These are phyloP conservation scores for Pseudocheirus occidentalis DNA, from an alignment of 2,797 vertebrate species.

Conservation along the genomic window DNA sequence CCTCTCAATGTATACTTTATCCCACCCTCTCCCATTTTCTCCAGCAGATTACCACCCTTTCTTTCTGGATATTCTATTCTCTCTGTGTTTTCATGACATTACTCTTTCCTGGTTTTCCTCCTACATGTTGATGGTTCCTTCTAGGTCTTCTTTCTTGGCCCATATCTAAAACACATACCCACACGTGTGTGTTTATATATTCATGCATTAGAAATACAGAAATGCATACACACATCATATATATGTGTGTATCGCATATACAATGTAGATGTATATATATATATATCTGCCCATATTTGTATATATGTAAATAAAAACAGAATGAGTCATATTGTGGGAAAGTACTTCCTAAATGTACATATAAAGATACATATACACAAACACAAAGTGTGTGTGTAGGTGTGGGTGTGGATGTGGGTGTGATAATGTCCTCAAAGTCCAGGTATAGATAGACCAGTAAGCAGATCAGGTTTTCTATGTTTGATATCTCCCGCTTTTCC, in stretches of 20 bases:
- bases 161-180: background rate
- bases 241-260: background rate
- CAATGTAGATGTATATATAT: background rate
- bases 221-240: background rate
- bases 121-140: background rate
- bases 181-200: background rate
- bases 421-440: background rate
- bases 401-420: constrained; percentile 6
- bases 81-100: background rate
- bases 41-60: background rate
- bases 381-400: background rate
- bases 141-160: background rate
- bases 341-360: no score
- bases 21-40: background rate
- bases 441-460: background rate
- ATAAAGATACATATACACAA: background rate
- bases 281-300: no score
- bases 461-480: constrained; percentile 15
- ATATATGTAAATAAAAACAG: no score
- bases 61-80: background rate
- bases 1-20: background rate
- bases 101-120: background rate
- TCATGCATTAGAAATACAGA: background rate
- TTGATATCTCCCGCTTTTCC: background rate
- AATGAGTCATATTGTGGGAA: no score